Percentiles rank a stretch among this genome's conserved stretches.
Evolutionary conservation across 2,113 vertebrate genomes (phyloP).

Genomic region (Circaetus cinerascens): DNA sequence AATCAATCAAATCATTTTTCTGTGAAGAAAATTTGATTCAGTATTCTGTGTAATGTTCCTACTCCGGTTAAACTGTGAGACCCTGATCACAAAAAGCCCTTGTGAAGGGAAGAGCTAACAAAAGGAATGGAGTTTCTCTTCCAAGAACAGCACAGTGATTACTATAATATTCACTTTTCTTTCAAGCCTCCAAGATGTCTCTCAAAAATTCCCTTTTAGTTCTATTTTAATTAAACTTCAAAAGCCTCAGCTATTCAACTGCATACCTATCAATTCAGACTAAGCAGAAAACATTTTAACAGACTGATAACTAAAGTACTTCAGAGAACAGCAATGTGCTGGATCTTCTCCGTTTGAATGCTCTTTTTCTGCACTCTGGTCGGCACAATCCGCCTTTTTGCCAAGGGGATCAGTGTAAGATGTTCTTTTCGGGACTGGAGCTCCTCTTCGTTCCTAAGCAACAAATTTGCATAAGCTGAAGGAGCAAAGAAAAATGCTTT

Average conservation of each 20-base stretch:
- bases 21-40: neutral
- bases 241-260: neutral
- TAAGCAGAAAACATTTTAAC: neutral
- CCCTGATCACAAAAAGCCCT: neutral
- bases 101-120: neutral
- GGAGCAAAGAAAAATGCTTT: slow-evolving; percentile 43
- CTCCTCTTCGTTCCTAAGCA: slow-evolving; percentile 38
- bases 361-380: neutral
- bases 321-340: neutral
- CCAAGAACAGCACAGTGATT: neutral
- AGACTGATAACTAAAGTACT: neutral
- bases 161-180: neutral
- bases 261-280: neutral
- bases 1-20: neutral
- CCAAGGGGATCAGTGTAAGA: neutral
- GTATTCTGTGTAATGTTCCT: neutral
- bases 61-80: neutral
- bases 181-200: neutral
- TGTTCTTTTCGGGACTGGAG: slow-evolving; percentile 1
- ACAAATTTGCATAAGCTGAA: slow-evolving; percentile 58
- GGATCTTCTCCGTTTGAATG: neutral
- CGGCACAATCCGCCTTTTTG: neutral
- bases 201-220: neutral
- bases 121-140: neutral
- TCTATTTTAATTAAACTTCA: neutral